Conservation (phyloP, 2,888 invertebrate species). For the Chloroclystis v-ata region DNA sequence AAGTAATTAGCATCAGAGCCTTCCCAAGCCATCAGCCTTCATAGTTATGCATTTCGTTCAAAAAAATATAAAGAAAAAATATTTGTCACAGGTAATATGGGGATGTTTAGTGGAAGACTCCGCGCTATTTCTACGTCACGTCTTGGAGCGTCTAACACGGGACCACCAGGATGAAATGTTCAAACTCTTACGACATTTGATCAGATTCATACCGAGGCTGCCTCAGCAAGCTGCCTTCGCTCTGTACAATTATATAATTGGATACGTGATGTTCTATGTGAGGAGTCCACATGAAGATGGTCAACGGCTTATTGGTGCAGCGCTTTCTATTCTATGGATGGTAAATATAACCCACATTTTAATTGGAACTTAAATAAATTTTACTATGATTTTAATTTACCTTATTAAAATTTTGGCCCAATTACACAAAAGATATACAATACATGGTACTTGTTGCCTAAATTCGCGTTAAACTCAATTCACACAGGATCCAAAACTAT, state of each 20-base stretch:
- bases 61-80: no score
- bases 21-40: no score
- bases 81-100: conserved; percentile 94
- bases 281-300: conserved; percentile 97
- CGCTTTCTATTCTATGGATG: conserved; percentile 97
- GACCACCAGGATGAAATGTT: conserved; percentile 97
- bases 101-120: conserved; percentile 98
- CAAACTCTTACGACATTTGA: conserved; percentile 92
- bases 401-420: no score
- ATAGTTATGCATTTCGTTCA: no score
- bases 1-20: no score
- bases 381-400: no score
- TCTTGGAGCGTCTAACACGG: conserved; percentile 95
- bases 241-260: conserved; percentile 98
- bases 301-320: conserved; percentile 95
- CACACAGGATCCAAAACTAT: no score
- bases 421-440: no score
- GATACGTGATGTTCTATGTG: conserved; percentile 99
- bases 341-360: conserved; percentile 63
- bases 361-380: conserved; percentile 4
- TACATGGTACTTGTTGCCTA: no score
- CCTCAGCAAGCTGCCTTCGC: conserved; percentile 99
- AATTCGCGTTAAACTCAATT: no score
- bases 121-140: conserved; percentile 95
- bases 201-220: conserved; percentile 93